Evolutionary conservation across 2,113 vertebrate species (phyloP).

Genomic region (Gopherus flavomarginatus): DNA sequence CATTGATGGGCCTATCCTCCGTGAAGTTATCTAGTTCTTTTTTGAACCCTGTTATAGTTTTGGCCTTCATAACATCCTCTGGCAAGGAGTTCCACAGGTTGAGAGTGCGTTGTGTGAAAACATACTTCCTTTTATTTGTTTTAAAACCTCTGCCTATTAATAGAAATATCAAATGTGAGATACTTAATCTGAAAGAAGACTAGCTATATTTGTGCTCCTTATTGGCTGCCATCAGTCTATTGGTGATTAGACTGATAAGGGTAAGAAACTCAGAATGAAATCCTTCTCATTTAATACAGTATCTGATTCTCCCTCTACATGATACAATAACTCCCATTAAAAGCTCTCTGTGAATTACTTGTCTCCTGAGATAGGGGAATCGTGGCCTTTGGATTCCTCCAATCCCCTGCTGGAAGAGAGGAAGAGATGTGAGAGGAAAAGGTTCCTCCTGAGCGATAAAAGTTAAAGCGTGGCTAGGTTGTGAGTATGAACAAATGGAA

Average conservation of each 20-base stretch:
- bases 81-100: no score
- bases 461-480: neutral
- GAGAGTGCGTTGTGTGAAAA: no score
- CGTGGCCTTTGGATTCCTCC: neutral
- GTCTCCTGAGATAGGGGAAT: neutral
- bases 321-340: neutral
- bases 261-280: neutral
- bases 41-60: no score
- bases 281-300: neutral
- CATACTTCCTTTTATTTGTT: no score
- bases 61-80: no score
- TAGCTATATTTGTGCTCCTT: neutral
- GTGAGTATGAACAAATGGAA: neutral
- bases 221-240: neutral
- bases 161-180: neutral
- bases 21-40: no score
- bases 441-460: neutral
- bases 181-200: neutral
- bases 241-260: neutral
- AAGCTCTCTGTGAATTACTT: neutral
- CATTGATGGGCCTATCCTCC: no score
- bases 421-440: neutral
- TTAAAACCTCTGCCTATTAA: no score
- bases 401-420: neutral
- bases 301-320: neutral